phyloP scores from a whole-genome alignment of 2,888 invertebrate species.

The Macroteleia sp. region DNA sequence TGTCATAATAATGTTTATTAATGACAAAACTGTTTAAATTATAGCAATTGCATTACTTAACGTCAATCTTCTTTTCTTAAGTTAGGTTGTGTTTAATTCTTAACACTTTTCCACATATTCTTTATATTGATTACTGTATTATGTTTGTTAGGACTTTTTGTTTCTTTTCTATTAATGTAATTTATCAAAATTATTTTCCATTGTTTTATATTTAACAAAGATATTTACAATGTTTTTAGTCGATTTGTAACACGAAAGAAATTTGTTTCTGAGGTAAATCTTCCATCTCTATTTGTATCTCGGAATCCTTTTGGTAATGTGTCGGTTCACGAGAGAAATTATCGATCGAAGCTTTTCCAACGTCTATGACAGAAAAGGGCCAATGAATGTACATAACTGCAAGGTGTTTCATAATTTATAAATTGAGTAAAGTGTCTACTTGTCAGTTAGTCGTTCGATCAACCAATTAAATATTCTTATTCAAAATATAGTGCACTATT shows the following conservation, averaged over 20 bases:
- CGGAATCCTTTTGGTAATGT: constrained; percentile 2
- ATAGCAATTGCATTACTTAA: too few relatives aligned
- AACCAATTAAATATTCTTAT: constrained; percentile 12
- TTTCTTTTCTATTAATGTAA: too few relatives aligned
- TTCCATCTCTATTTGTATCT: constrained; percentile 34
- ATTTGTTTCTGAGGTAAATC: constrained; percentile 28
- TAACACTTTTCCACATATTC: too few relatives aligned
- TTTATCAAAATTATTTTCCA: too few relatives aligned
- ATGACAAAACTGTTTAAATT: too few relatives aligned
- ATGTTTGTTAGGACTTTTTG: too few relatives aligned
- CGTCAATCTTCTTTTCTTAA: too few relatives aligned
- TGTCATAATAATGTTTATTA: too few relatives aligned
- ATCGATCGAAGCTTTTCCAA: constrained; percentile 54
- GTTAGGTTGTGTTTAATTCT: too few relatives aligned
- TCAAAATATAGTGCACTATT: neutral
- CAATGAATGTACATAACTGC: constrained; percentile 57
- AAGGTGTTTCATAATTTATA: constrained; percentile 59
- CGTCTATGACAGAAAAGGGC: constrained; percentile 45
- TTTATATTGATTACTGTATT: too few relatives aligned
- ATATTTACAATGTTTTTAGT: neutral
- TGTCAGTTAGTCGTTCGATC: constrained; percentile 43
- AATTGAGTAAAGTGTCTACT: constrained; percentile 30
- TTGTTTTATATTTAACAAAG: too few relatives aligned
- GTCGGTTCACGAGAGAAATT: constrained; percentile 34
- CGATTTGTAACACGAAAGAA: constrained; percentile 1